A percentile compares a stretch with the other conserved stretches of the same genome.
phyloP scores from a whole-genome alignment of 2,113 vertebrate genomes.

The Cathartes aura region DNA sequence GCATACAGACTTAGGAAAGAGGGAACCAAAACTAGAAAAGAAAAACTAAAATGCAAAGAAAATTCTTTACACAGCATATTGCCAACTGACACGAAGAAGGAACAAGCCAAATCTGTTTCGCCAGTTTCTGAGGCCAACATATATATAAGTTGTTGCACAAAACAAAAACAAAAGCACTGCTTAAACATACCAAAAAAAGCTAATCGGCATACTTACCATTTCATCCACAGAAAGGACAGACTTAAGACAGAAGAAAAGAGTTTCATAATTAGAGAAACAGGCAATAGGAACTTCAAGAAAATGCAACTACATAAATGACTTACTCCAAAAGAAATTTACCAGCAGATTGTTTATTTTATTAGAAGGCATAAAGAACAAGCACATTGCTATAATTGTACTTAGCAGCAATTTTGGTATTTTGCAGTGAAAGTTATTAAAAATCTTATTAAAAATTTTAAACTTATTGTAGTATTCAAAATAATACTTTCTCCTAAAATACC shows the following conservation, averaged over 20 bases:
- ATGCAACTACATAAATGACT: background rate
- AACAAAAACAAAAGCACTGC: constrained; percentile 49
- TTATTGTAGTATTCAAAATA: background rate
- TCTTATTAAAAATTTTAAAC: background rate
- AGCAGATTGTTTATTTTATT: background rate
- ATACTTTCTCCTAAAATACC: background rate
- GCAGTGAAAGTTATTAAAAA: background rate
- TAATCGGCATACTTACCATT: constrained; percentile 88
- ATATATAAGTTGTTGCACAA: background rate
- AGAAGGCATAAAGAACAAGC: background rate
- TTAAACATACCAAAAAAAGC: constrained; percentile 29
- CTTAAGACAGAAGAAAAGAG: constrained; percentile 87
- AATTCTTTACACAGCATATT: background rate
- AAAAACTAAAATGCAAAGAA: background rate
- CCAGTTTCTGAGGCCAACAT: constrained; percentile 22
- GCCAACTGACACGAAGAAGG: background rate
- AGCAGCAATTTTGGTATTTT: background rate
- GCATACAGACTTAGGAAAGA: background rate
- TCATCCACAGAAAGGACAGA: constrained; percentile 89
- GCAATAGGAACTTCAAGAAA: constrained; percentile 45
- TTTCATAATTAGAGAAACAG: constrained; percentile 76
- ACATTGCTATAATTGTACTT: background rate
- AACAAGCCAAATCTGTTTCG: constrained; percentile 26
- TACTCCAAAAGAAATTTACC: background rate
- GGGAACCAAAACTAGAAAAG: background rate